A percentile compares a stretch with the other conserved stretches of the same genome.
Evolutionary conservation across 2,888 invertebrate genomes (phyloP).

Genomic region (Apeira syringaria): DNA sequence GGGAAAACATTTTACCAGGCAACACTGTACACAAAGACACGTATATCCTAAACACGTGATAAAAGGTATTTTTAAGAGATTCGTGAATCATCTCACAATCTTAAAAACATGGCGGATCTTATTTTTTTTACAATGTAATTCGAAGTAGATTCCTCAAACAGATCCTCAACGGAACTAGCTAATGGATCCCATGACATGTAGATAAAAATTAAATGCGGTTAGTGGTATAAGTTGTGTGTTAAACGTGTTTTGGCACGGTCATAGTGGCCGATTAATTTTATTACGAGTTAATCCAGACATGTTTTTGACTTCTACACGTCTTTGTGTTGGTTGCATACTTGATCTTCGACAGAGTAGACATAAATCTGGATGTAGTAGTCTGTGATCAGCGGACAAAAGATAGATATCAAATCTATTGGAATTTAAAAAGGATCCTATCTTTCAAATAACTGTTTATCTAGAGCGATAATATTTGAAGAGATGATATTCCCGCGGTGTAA

Average conservation of each 20-base stretch:
- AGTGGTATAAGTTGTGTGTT: background rate
- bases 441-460: no score
- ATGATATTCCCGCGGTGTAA: no score
- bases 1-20: background rate
- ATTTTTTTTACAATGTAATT: constrained; percentile 32
- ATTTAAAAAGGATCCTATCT: no score
- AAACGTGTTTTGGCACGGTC: background rate
- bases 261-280: no score
- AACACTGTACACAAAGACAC: constrained; percentile 2
- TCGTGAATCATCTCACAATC: constrained; percentile 15
- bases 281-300: no score
- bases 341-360: no score
- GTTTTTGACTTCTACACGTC: no score
- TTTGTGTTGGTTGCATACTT: no score
- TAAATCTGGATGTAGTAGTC: no score
- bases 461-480: no score
- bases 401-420: no score
- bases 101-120: constrained; percentile 9
- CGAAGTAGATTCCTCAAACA: constrained; percentile 35
- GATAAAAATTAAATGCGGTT: constrained; percentile 8
- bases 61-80: constrained; percentile 1
- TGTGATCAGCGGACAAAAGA: no score
- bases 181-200: constrained; percentile 16
- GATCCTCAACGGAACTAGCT: constrained; percentile 22
- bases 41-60: background rate